Conservation (phyloP, 2,797 vertebrate genomes). For the Nannoperca australis region DNA sequence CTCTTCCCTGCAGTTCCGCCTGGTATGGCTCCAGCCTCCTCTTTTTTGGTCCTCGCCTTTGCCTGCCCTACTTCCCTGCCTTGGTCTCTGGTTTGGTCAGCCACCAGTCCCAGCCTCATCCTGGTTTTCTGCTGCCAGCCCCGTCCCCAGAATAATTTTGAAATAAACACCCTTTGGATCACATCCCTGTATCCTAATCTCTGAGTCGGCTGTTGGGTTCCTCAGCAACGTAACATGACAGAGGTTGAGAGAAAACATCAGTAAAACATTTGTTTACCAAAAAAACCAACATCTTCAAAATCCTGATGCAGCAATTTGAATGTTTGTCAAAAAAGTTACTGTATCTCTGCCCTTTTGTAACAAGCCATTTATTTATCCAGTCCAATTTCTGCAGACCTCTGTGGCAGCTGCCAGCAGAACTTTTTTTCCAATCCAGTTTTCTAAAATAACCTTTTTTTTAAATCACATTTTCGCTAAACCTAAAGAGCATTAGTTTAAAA, state of each 20-base stretch:
- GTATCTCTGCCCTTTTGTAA: not conserved
- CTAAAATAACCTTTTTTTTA: not conserved
- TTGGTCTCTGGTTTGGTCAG: no score
- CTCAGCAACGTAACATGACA: not conserved
- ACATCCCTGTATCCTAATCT: no score
- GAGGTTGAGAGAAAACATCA: not conserved
- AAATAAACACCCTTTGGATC: no score
- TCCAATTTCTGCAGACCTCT: not conserved
- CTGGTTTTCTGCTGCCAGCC: no score
- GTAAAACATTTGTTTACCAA: not conserved
- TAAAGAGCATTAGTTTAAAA: not conserved
- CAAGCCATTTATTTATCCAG: not conserved
- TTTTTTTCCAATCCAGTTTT: not conserved
- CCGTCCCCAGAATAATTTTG: no score
- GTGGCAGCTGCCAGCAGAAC: not conserved
- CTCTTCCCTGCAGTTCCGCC: no score
- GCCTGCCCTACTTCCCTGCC: no score
- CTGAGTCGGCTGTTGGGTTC: no score
- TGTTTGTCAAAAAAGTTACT: not conserved
- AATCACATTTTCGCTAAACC: no score
- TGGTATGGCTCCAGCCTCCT: no score
- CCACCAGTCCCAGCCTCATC: no score
- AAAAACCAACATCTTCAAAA: not conserved
- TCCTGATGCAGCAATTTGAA: conserved; percentile 15
- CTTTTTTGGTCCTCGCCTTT: no score